phyloP scores from a whole-genome alignment of 1,140 invertebrate genomes.

The Battus philenor region DNA sequence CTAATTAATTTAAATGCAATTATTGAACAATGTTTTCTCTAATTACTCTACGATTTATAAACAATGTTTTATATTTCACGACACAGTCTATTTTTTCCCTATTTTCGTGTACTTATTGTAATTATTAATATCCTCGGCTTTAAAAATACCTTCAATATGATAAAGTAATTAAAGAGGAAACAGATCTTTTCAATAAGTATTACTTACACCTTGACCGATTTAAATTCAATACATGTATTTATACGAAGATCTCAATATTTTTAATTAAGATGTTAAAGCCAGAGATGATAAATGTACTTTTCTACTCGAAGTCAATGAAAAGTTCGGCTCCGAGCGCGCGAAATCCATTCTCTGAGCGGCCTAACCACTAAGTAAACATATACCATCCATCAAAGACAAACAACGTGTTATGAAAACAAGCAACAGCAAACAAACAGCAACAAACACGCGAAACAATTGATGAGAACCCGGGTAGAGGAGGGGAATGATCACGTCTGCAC shows the following conservation, averaged over 20 bases:
- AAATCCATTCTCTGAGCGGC: slow-evolving; percentile 29
- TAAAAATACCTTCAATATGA: too few relatives aligned
- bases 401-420: slow-evolving; percentile 72
- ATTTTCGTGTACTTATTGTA: too few relatives aligned
- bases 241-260: too few relatives aligned
- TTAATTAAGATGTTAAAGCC: too few relatives aligned
- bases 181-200: too few relatives aligned
- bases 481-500: slow-evolving; percentile 28
- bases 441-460: slow-evolving; percentile 69
- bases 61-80: too few relatives aligned
- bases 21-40: slow-evolving; percentile 2
- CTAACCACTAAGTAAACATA: slow-evolving; percentile 56
- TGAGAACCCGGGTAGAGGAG: slow-evolving; percentile 43
- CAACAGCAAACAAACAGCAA: slow-evolving; percentile 66
- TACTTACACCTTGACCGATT: too few relatives aligned
- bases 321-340: slow-evolving; percentile 33
- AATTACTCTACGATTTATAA: too few relatives aligned
- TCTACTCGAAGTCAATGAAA: slow-evolving; percentile 16
- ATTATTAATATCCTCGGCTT: too few relatives aligned
- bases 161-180: too few relatives aligned
- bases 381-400: slow-evolving; percentile 64
- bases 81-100: too few relatives aligned
- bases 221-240: too few relatives aligned
- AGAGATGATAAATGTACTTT: slow-evolving; percentile 10
- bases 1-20: slow-evolving; percentile 8